phyloP scores from a whole-genome alignment of 2,888 invertebrate species.

The Aspidiotus rigidus region DNA sequence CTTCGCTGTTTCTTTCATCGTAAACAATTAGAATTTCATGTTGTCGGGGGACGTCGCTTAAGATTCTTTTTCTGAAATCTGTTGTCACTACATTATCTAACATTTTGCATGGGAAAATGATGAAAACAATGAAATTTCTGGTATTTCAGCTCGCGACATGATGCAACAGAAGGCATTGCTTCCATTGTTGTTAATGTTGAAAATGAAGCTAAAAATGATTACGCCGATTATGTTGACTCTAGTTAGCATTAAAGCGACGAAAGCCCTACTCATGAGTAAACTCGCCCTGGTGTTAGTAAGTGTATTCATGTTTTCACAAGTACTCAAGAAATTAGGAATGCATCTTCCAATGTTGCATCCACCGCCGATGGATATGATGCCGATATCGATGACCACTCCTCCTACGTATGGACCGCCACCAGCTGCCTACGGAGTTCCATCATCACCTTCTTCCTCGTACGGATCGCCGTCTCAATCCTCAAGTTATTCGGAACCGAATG shows the following conservation, averaged over 20 bases:
- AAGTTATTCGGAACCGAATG: conserved; percentile 18
- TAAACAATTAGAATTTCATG: too few relatives aligned
- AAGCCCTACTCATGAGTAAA: conserved; percentile 75
- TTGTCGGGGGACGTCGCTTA: too few relatives aligned
- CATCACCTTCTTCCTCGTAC: conserved; percentile 34
- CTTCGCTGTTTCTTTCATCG: too few relatives aligned
- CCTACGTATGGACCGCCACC: conserved; percentile 61
- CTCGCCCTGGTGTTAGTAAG: conserved; percentile 69
- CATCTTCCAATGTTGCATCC: conserved; percentile 33
- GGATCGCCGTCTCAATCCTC: conserved; percentile 31
- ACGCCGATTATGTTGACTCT: conserved; percentile 72
- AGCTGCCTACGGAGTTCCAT: conserved; percentile 47
- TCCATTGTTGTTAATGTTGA: conserved; percentile 66
- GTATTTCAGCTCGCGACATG: conserved; percentile 44
- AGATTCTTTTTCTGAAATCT: too few relatives aligned
- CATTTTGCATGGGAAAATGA: too few relatives aligned
- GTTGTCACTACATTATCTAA: too few relatives aligned
- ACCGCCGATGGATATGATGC: conserved; percentile 18
- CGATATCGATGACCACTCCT: conserved; percentile 43
- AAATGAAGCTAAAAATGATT: conserved; percentile 72
- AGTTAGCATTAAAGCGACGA: conserved; percentile 70
- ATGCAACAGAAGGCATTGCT: conserved; percentile 69
- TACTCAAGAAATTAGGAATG: conserved; percentile 64
- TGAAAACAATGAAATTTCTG: background rate
- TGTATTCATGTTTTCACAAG: conserved; percentile 69